Percentiles rank a stretch among this genome's conserved stretches.
Conservation (phyloP, 2,888 invertebrate species). For the Stenotaenia linearis region DNA sequence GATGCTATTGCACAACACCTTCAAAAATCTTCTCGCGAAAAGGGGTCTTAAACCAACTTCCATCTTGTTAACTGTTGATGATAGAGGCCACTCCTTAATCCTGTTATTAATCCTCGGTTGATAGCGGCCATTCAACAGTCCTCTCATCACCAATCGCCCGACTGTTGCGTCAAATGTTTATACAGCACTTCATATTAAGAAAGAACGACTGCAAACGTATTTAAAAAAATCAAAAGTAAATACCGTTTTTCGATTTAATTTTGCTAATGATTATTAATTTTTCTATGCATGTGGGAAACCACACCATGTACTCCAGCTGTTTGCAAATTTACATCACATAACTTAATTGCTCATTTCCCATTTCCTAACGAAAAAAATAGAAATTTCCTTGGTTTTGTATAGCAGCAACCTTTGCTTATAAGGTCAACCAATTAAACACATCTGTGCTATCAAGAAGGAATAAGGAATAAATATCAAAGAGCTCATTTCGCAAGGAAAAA, state of each 20-base stretch:
- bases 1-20: conserved; percentile 3
- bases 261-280: not conserved
- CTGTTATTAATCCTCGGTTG: conserved; percentile 19
- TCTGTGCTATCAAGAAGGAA: not conserved
- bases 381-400: not conserved
- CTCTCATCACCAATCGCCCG: not conserved
- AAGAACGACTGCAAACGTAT: too few relatives aligned
- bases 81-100: conserved; percentile 6
- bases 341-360: conserved; percentile 8
- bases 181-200: too few relatives aligned
- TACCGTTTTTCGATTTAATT: not conserved
- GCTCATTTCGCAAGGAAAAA: not conserved
- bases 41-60: conserved; percentile 14
- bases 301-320: conserved; percentile 1
- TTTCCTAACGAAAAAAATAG: not conserved
- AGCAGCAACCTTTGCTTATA: conserved; percentile 11
- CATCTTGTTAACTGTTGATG: conserved; percentile 17
- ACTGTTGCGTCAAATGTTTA: not conserved
- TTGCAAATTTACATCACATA: not conserved
- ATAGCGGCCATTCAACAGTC: conserved; percentile 1
- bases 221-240: too few relatives aligned
- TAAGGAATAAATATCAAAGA: not conserved
- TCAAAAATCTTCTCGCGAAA: not conserved
- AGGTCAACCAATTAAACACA: conserved; percentile 1
- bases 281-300: not conserved